Evolutionary conservation across 2,888 invertebrate species (phyloP).

Genomic region (Lapara coniferarum): DNA sequence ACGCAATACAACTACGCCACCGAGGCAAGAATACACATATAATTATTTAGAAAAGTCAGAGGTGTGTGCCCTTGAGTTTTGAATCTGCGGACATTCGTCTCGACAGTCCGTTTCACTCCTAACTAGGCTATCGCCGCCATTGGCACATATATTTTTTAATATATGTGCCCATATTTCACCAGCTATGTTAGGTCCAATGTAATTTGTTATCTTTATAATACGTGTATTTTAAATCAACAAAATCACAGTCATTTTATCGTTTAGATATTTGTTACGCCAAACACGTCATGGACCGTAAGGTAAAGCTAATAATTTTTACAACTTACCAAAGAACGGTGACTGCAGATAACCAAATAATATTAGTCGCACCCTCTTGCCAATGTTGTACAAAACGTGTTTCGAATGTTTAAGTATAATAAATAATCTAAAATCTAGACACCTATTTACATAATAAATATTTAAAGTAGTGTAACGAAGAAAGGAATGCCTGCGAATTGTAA

Average conservation of each 20-base stretch:
- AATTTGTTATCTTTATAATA: too few relatives aligned
- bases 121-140: too few relatives aligned
- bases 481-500: neutral
- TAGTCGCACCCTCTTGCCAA: slow-evolving; percentile 19
- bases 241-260: neutral
- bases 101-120: too few relatives aligned
- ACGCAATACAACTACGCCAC: too few relatives aligned
- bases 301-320: slow-evolving; percentile 23
- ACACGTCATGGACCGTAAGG: slow-evolving; percentile 3
- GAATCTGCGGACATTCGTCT: too few relatives aligned
- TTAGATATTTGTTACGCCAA: neutral
- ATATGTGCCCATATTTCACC: too few relatives aligned
- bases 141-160: too few relatives aligned
- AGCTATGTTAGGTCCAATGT: too few relatives aligned
- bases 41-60: too few relatives aligned
- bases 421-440: neutral
- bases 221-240: neutral
- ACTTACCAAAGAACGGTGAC: slow-evolving; percentile 20
- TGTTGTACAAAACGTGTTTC: slow-evolving; percentile 7
- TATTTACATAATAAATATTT: slow-evolving; percentile 16
- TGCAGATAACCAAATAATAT: slow-evolving; percentile 24
- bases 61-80: too few relatives aligned
- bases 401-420: slow-evolving; percentile 25
- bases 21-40: too few relatives aligned
- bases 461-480: neutral